Evolutionary conservation across 2,888 invertebrate genomes (phyloP).

Genomic region (Mimumesa dahlbomi): DNA sequence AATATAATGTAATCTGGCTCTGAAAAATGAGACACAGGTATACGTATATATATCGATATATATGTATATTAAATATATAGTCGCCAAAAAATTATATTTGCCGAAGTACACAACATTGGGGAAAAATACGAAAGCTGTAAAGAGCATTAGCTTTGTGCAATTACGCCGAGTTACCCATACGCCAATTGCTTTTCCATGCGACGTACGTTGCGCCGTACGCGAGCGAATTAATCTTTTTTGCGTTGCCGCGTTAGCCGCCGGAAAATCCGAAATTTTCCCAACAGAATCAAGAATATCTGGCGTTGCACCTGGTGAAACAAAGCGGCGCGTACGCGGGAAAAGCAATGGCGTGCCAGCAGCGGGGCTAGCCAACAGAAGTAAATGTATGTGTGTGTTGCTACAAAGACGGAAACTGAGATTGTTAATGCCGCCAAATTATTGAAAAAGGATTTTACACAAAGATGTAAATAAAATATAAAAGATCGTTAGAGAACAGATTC

Average conservation of each 20-base stretch:
- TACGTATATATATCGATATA: constrained; percentile 30
- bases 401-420: constrained; percentile 53
- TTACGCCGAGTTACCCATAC: constrained; percentile 50
- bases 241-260: not conserved
- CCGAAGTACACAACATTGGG: constrained; percentile 47
- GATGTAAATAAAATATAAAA: constrained; percentile 13
- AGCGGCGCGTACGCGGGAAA: constrained; percentile 13
- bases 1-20: constrained; percentile 58
- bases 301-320: not conserved
- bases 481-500: constrained; percentile 18
- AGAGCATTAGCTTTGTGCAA: constrained; percentile 68
- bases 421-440: constrained; percentile 35
- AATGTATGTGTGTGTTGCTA: constrained; percentile 57
- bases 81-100: constrained; percentile 49
- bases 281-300: constrained; percentile 23
- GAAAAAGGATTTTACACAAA: not conserved
- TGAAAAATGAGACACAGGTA: constrained; percentile 63
- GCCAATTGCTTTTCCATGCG: constrained; percentile 33
- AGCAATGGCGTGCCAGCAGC: constrained; percentile 44
- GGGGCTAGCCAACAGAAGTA: constrained; percentile 58
- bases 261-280: constrained; percentile 15
- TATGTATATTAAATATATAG: constrained; percentile 43
- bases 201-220: not conserved
- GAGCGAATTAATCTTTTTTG: constrained; percentile 17
- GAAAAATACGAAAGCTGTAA: constrained; percentile 65